Conservation (phyloP, 2,113 vertebrate genomes). For the Eudyptes chrysolophus region DNA sequence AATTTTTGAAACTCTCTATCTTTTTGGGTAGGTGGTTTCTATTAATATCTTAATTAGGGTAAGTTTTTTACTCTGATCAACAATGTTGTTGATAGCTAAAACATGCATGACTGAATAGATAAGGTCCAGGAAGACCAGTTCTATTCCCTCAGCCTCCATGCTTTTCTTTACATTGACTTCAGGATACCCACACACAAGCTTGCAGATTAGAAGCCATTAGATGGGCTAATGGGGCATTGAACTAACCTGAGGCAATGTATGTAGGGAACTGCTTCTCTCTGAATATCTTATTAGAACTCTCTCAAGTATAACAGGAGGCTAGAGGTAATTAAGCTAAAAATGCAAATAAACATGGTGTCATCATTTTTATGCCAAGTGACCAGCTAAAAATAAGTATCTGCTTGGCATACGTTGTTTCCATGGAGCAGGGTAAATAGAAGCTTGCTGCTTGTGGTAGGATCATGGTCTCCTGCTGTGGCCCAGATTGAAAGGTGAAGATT, state of each 20-base stretch:
- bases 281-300: conserved; percentile 64
- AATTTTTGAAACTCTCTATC: not conserved
- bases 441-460: conserved; percentile 3
- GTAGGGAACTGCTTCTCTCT: conserved; percentile 44
- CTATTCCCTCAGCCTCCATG: not conserved
- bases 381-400: not conserved
- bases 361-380: conserved; percentile 48
- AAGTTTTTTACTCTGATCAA: not conserved
- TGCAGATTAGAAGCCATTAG: conserved; percentile 68
- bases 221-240: conserved; percentile 72
- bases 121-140: not conserved
- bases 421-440: not conserved
- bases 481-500: conserved; percentile 25
- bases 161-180: conserved; percentile 27
- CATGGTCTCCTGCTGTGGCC: conserved; percentile 3
- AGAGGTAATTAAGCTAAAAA: conserved; percentile 63
- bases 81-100: not conserved
- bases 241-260: conserved; percentile 60
- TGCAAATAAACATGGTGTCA: conserved; percentile 44
- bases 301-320: conserved; percentile 55
- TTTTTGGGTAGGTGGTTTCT: not conserved
- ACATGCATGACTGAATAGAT: not conserved
- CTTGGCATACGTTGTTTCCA: not conserved
- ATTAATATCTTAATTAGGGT: not conserved
- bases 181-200: not conserved